phyloP scores from a whole-genome alignment of 2,888 invertebrate species.

The Noctua pronuba region DNA sequence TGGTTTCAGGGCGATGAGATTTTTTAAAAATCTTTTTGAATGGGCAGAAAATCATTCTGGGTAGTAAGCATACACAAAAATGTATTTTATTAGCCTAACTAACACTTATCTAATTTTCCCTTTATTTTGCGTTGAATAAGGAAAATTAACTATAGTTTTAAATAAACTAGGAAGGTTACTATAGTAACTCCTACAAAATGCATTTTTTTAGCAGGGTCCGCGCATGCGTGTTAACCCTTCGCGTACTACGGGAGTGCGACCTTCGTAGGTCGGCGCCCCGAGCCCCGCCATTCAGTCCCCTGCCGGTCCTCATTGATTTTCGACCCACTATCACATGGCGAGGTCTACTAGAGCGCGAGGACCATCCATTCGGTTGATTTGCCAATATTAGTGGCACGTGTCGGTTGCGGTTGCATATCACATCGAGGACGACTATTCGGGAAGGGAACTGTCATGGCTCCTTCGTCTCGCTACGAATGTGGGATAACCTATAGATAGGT shows the following conservation, averaged over 20 bases:
- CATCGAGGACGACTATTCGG: slow-evolving; percentile 30
- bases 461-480: neutral
- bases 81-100: neutral
- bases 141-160: too few relatives aligned
- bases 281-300: slow-evolving; percentile 85
- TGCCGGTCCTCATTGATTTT: slow-evolving; percentile 86
- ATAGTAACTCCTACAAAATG: slow-evolving; percentile 21
- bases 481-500: slow-evolving; percentile 35
- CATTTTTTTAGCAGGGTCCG: slow-evolving; percentile 53
- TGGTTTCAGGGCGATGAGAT: neutral
- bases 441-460: slow-evolving; percentile 27
- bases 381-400: slow-evolving; percentile 73
- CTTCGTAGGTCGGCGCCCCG: slow-evolving; percentile 87
- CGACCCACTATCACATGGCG: slow-evolving; percentile 79
- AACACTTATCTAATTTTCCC: neutral
- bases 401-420: slow-evolving; percentile 46
- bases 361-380: slow-evolving; percentile 76
- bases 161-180: neutral
- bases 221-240: slow-evolving; percentile 85
- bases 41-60: neutral
- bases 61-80: neutral
- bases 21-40: neutral
- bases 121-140: neutral
- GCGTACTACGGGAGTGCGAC: slow-evolving; percentile 86
- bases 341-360: slow-evolving; percentile 78